phyloP scores from a whole-genome alignment of 2,797 vertebrate genomes.

The Notolabrus celidotus region DNA sequence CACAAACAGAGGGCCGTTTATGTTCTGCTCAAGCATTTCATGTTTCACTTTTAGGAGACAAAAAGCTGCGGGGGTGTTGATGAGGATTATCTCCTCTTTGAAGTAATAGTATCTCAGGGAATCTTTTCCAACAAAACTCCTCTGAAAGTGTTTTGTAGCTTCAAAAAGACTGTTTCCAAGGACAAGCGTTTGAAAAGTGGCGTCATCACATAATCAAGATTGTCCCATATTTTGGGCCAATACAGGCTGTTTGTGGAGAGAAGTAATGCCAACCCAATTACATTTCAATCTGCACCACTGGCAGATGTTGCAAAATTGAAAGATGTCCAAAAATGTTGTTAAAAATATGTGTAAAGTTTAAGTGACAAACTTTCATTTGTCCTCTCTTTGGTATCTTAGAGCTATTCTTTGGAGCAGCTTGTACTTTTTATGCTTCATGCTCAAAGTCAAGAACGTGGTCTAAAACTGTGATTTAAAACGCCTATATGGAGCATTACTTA shows the following conservation, averaged over 20 bases:
- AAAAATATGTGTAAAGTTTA: background rate
- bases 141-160: conserved; percentile 2
- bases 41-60: background rate
- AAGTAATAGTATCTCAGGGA: background rate
- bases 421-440: background rate
- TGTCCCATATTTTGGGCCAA: background rate
- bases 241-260: background rate
- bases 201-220: background rate
- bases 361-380: background rate
- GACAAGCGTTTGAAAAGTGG: background rate
- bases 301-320: background rate
- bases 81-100: conserved; percentile 1
- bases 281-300: background rate
- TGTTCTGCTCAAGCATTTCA: conserved; percentile 8
- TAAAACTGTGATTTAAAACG: no score
- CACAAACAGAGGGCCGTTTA: conserved; percentile 3
- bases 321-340: conserved; percentile 2
- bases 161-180: background rate
- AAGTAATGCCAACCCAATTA: background rate
- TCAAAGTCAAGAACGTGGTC: no score
- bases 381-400: background rate
- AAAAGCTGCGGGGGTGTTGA: background rate
- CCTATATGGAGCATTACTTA: background rate
- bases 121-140: background rate
- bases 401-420: background rate